Percentiles rank a stretch among this genome's conserved stretches.
Evolutionary conservation across 1,140 invertebrate genomes (phyloP).

Genomic region (Drosophila parabipectinata): DNA sequence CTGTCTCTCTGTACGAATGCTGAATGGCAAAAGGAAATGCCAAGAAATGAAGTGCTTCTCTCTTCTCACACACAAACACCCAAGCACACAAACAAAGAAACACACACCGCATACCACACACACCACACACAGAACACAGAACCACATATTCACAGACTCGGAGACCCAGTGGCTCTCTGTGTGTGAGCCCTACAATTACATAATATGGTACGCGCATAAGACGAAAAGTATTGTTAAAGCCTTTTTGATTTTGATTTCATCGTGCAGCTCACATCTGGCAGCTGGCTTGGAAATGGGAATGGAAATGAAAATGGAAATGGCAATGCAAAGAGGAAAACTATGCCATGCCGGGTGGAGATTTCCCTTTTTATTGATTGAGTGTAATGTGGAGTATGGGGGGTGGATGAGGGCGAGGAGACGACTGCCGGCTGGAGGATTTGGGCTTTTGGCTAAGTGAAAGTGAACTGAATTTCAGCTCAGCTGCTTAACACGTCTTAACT

Average conservation of each 20-base stretch:
- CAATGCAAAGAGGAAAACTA: slow-evolving; percentile 20
- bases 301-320: neutral
- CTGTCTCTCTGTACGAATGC: slow-evolving; percentile 27
- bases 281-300: neutral
- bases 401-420: neutral
- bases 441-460: slow-evolving; percentile 40
- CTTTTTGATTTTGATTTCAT: slow-evolving; percentile 51
- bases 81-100: slow-evolving; percentile 1
- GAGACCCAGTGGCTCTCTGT: slow-evolving; percentile 8
- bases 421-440: slow-evolving; percentile 2
- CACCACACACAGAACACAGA: neutral
- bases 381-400: neutral
- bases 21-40: slow-evolving; percentile 66
- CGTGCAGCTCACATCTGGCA: slow-evolving; percentile 28
- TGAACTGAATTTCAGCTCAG: slow-evolving; percentile 45
- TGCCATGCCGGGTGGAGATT: slow-evolving; percentile 45
- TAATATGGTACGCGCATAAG: slow-evolving; percentile 78
- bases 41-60: slow-evolving; percentile 78
- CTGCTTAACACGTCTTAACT: slow-evolving; percentile 39
- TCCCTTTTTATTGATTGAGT: slow-evolving; percentile 34
- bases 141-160: no score
- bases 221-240: slow-evolving; percentile 66
- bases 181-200: slow-evolving; percentile 70
- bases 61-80: slow-evolving; percentile 19
- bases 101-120: slow-evolving; percentile 3